phyloP scores from a whole-genome alignment of 1,140 invertebrate species.

The Muscidifurax raptorellus region DNA sequence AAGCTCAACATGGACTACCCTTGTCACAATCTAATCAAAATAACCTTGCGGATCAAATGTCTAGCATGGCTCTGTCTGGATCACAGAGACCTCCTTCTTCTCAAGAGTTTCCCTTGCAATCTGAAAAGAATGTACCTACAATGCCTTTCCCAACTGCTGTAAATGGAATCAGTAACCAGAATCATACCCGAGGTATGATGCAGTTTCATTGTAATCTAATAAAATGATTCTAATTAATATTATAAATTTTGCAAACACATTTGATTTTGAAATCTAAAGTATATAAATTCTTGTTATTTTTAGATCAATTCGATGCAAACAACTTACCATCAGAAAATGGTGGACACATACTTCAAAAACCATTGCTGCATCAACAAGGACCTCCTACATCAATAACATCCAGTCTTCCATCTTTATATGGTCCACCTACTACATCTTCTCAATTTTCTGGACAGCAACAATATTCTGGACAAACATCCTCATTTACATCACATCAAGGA shows the following conservation, averaged over 20 bases:
- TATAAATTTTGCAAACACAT: not conserved
- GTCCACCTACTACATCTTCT: slow-evolving; percentile 11
- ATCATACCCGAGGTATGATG: slow-evolving; percentile 53
- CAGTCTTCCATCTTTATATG: slow-evolving; percentile 58
- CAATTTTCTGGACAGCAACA: slow-evolving; percentile 47
- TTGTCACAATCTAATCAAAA: slow-evolving; percentile 56
- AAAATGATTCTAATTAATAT: too few relatives aligned
- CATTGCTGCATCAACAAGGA: slow-evolving; percentile 55
- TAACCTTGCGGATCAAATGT: slow-evolving; percentile 63
- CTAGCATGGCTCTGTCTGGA: slow-evolving; percentile 59
- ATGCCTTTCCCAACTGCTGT: slow-evolving; percentile 53
- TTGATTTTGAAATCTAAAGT: not conserved
- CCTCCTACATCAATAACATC: slow-evolving; percentile 53
- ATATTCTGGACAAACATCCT: slow-evolving; percentile 39
- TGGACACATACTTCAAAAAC: slow-evolving; percentile 60
- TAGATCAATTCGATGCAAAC: slow-evolving; percentile 50
- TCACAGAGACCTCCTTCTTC: slow-evolving; percentile 55
- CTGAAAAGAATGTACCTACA: slow-evolving; percentile 51
- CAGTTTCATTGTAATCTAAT: not conserved
- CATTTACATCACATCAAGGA: slow-evolving; percentile 35
- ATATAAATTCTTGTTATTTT: not conserved
- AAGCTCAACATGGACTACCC: slow-evolving; percentile 52
- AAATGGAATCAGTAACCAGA: slow-evolving; percentile 60
- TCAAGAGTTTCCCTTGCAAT: slow-evolving; percentile 16
- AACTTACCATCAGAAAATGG: slow-evolving; percentile 57